phyloP scores from a whole-genome alignment of 2,888 invertebrate genomes.

The Serrognathus titanus region DNA sequence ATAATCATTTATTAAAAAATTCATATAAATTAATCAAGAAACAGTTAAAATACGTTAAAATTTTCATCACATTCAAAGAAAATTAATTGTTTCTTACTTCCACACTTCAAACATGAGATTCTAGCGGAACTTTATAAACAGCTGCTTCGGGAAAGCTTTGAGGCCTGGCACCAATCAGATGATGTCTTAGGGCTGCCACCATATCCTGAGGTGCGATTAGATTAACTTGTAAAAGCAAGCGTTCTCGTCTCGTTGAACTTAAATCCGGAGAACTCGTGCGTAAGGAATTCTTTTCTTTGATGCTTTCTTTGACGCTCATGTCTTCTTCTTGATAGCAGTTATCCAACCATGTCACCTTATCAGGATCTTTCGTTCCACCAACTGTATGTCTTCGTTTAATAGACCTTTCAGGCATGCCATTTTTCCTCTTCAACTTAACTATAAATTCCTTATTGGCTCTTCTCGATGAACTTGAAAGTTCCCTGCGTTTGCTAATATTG shows the following conservation, averaged over 20 bases:
- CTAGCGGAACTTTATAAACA: constrained; percentile 56
- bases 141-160: constrained; percentile 54
- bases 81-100: too few relatives aligned
- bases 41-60: too few relatives aligned
- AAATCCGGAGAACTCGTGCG: constrained; percentile 62
- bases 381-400: constrained; percentile 90
- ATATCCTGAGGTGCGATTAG: constrained; percentile 51
- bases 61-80: too few relatives aligned
- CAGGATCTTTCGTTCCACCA: constrained; percentile 87
- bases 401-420: constrained; percentile 75
- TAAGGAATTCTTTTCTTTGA: constrained; percentile 54
- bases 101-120: constrained; percentile 53
- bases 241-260: constrained; percentile 47
- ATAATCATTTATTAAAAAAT: too few relatives aligned
- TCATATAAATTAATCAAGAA: too few relatives aligned
- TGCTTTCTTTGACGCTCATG: constrained; percentile 39
- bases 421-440: constrained; percentile 69
- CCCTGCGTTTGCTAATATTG: constrained; percentile 72
- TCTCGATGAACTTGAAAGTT: constrained; percentile 47
- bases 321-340: constrained; percentile 53
- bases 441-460: constrained; percentile 51
- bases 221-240: constrained; percentile 54
- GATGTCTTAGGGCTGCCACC: constrained; percentile 49
- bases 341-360: constrained; percentile 59
- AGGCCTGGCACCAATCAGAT: constrained; percentile 52